Base-by-base conservation (phyloP, 1,140 invertebrate species). In the Diabrotica virgifera region DNA sequence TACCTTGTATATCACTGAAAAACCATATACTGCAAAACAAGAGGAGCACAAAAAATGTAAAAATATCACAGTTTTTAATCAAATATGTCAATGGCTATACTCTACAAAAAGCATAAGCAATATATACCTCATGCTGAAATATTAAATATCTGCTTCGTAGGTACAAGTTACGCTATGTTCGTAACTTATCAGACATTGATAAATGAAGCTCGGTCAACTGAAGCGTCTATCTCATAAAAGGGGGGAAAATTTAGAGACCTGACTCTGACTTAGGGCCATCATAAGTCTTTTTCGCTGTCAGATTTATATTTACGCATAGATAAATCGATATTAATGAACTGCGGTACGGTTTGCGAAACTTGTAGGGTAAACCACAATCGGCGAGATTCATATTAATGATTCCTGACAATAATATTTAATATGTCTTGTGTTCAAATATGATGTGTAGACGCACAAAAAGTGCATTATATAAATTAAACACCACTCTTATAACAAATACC, bases 111-210 rank as follows among this genome's bases (percentile, higher is more conserved):
- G 4, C 24, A 24, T 24, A 24, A 24, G 24, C 24, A 1, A 24
- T 24, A 24, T 24, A 24, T 24, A 24, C 24, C 24, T 24, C 24
- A 4, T 4, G 24, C 24, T 24, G 1, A 24, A 24, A 24, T 24
- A 46, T 46, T n/a, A 10, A 46, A 46, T 10, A 46, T 46, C 8
- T 46, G 40, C n/a, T 46, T 10, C n/a, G 5, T 46, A 62, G 57
- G 65, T 62, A 59, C 61, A 53, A 59, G 38, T 63, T 63, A 63
- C 56, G 60, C 52, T 51, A 52, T 58, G 66, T 68, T 61, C 35
- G 62, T 65, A 68, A 68, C 36, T 68, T 68, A 68, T 68, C 63
- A 38, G 63, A 65, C 65, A 50, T 68, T 68, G 66, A 68, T 68
- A 62, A 68, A 68, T 68, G 63, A 51, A 65, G 24, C 56, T 56